Conservation (phyloP, 2,888 invertebrate genomes). For the Ectemnius continuus region DNA sequence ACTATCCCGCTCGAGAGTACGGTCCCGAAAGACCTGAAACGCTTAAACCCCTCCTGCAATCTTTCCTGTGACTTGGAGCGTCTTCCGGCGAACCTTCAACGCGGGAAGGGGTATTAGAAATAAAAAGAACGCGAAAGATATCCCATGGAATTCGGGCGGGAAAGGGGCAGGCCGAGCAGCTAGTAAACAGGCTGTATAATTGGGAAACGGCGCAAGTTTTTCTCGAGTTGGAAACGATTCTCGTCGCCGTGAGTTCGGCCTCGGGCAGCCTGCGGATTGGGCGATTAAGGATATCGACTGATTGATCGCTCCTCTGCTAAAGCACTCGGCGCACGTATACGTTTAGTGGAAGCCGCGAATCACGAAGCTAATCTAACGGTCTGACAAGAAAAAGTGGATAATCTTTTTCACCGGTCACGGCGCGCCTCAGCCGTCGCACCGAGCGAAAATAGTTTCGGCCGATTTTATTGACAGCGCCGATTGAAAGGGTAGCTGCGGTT, state of each 20-base stretch:
- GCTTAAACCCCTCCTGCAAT: slow-evolving; percentile 48
- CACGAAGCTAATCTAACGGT: slow-evolving; percentile 69
- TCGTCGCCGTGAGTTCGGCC: neutral
- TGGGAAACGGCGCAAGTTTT: too few species aligned
- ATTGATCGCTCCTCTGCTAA: slow-evolving; percentile 56
- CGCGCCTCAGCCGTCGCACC: too few species aligned
- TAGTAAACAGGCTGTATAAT: too few species aligned
- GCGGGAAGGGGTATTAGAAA: too few species aligned
- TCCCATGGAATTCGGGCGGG: too few species aligned
- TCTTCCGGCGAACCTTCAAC: neutral
- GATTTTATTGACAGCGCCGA: too few species aligned
- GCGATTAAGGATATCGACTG: slow-evolving; percentile 65
- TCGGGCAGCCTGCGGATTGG: neutral
- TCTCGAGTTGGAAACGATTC: too few species aligned
- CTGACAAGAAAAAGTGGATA: slow-evolving; percentile 65
- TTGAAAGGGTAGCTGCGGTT: too few species aligned
- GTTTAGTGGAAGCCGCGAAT: slow-evolving; percentile 48
- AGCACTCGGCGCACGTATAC: slow-evolving; percentile 54
- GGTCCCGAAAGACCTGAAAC: slow-evolving; percentile 47
- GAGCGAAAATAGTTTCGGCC: neutral
- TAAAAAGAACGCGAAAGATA: too few species aligned
- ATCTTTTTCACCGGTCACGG: slow-evolving; percentile 51
- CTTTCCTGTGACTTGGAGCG: slow-evolving; percentile 40
- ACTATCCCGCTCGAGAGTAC: slow-evolving; percentile 38
- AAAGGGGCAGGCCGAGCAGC: too few species aligned